These are phyloP conservation scores for Ochropleura plecta DNA, from an alignment of 2,888 invertebrate species.

Conservation along the genomic window DNA sequence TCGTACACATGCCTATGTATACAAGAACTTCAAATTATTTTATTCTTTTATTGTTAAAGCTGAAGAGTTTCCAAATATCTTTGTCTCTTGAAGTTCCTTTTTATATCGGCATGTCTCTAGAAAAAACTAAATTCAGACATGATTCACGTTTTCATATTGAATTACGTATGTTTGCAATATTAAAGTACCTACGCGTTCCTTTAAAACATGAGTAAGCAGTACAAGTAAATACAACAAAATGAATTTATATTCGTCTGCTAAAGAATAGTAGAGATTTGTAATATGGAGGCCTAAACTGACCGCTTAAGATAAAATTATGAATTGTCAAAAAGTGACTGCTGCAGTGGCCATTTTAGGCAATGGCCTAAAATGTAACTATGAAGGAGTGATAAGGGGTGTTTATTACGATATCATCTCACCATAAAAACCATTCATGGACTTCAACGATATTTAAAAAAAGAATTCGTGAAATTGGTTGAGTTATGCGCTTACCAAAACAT, in stretches of 20 bases:
- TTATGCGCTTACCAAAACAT: no score
- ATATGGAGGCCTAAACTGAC: no score
- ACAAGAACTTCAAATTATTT: background rate
- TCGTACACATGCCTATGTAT: constrained; percentile 1
- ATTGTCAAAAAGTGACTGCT: no score
- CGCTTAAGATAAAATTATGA: no score
- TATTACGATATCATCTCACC: no score
- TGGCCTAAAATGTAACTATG: no score
- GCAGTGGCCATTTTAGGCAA: no score
- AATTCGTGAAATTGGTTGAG: no score
- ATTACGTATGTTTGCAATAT: background rate
- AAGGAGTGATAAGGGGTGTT: no score
- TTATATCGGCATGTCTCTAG: background rate
- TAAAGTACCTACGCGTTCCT: background rate
- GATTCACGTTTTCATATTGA: background rate
- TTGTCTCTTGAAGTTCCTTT: background rate
- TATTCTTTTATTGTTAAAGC: background rate
- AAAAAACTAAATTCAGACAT: background rate
- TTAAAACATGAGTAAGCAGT: background rate
- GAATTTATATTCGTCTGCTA: background rate
- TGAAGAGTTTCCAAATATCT: background rate
- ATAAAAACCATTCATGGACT: no score
- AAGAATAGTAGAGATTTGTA: no score
- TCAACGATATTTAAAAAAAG: no score
- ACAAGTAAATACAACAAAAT: background rate